A percentile compares a stretch with the other conserved stretches of the same genome.
These are phyloP conservation scores for Eupeodes luniger DNA, from an alignment of 2,888 invertebrate species.

Conservation along the genomic window DNA sequence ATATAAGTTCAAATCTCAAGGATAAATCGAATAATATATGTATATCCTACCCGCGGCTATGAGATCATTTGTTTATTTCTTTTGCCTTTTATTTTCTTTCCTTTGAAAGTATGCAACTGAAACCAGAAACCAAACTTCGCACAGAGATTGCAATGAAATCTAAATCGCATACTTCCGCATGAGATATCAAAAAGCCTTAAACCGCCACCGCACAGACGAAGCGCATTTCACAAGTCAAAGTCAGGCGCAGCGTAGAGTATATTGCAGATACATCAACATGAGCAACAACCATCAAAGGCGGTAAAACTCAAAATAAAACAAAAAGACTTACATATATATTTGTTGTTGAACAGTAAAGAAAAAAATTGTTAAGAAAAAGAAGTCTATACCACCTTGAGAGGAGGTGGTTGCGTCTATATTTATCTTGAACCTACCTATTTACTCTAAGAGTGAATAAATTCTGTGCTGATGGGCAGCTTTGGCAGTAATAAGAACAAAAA, in stretches of 20 bases:
- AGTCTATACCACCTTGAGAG: constrained; percentile 30
- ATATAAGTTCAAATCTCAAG: constrained; percentile 23
- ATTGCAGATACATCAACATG: constrained; percentile 15
- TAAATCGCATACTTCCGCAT: constrained; percentile 68
- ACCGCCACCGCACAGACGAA: constrained; percentile 30
- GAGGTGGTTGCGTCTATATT: constrained; percentile 4
- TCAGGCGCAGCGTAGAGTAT: constrained; percentile 37
- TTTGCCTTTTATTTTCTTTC: background rate
- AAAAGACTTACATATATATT: background rate
- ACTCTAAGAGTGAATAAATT: constrained; percentile 10
- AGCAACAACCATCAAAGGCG: constrained; percentile 40
- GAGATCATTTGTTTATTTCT: background rate
- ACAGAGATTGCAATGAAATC: constrained; percentile 52
- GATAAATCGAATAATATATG: constrained; percentile 50
- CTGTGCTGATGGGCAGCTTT: background rate
- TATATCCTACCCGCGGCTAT: background rate
- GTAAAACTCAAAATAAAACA: constrained; percentile 17
- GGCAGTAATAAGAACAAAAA: background rate
- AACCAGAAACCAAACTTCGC: constrained; percentile 38
- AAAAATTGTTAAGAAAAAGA: constrained; percentile 14
- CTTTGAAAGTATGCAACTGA: constrained; percentile 33
- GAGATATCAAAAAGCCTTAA: constrained; percentile 63
- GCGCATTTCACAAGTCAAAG: constrained; percentile 46
- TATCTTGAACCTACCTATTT: background rate
- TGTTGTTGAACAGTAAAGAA: background rate